Evolutionary conservation across 2,888 invertebrate species (phyloP).

Genomic region (Lasioglossum marginatum): DNA sequence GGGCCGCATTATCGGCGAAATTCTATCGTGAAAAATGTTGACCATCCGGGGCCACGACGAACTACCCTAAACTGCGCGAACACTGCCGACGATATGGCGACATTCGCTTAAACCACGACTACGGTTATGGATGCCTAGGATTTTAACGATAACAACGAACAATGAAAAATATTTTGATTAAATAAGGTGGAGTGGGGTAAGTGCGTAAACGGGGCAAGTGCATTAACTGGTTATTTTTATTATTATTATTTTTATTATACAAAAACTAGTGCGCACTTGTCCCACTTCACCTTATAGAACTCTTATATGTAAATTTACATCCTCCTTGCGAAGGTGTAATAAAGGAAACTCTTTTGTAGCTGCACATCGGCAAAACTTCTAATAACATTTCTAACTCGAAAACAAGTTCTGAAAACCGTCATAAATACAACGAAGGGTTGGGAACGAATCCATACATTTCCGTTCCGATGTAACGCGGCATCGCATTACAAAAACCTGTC

Average conservation of each 20-base stretch:
- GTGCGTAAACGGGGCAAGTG: too few species aligned
- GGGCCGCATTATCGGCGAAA: slow-evolving; percentile 12
- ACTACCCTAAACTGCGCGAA: background rate
- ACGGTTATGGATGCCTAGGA: background rate
- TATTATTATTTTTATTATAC: too few species aligned
- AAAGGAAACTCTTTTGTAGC: background rate
- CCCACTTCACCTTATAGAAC: too few species aligned
- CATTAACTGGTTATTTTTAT: too few species aligned
- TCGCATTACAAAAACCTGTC: background rate
- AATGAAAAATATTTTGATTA: too few species aligned
- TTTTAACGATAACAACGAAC: background rate
- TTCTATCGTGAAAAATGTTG: slow-evolving; percentile 15
- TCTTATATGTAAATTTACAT: too few species aligned
- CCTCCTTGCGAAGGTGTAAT: background rate
- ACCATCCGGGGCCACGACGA: background rate
- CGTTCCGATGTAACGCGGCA: background rate
- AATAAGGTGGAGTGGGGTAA: too few species aligned
- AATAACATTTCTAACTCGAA: background rate
- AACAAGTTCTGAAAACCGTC: background rate
- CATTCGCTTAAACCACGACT: background rate
- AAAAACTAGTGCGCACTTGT: too few species aligned
- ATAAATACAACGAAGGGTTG: background rate
- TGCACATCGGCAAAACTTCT: background rate
- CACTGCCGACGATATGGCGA: background rate
- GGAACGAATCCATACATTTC: background rate